A percentile compares a stretch with the other conserved stretches of the same genome.
Evolutionary conservation across 1,140 invertebrate species (phyloP).

Genomic region (Heliconius eleuchia): DNA sequence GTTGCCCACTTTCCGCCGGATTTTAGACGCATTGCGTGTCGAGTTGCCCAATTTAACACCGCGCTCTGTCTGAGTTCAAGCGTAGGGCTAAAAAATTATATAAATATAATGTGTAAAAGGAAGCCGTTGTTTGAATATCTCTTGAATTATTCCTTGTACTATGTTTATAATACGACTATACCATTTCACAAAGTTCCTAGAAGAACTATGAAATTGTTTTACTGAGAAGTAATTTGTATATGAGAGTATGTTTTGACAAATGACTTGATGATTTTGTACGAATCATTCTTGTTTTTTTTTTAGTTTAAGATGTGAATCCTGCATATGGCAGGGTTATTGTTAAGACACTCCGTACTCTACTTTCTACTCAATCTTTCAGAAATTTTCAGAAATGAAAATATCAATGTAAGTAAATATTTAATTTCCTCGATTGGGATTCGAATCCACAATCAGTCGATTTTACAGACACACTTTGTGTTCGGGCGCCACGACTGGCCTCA

Average conservation of each 20-base stretch:
- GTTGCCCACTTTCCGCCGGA: no score
- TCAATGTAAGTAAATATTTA: no score
- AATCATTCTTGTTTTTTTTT: not conserved
- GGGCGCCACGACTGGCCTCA: no score
- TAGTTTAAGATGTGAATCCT: not conserved
- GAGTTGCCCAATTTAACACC: no score
- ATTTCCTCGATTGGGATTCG: no score
- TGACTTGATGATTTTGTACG: not conserved
- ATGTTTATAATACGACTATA: not conserved
- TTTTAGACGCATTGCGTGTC: no score
- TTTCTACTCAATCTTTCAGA: no score
- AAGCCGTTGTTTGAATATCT: no score
- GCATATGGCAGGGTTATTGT: not conserved
- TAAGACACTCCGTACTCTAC: not conserved
- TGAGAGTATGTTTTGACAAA: not conserved
- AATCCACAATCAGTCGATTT: no score
- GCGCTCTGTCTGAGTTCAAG: no score
- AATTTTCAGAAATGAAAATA: no score
- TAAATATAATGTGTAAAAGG: not conserved
- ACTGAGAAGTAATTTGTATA: constrained; percentile 5
- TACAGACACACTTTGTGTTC: no score
- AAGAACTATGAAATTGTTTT: constrained; percentile 4
- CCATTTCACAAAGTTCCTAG: not conserved
- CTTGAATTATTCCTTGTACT: not conserved
- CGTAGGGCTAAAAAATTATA: not conserved